phyloP scores from a whole-genome alignment of 2,797 vertebrate genomes.

The Smutsia gigantea region DNA sequence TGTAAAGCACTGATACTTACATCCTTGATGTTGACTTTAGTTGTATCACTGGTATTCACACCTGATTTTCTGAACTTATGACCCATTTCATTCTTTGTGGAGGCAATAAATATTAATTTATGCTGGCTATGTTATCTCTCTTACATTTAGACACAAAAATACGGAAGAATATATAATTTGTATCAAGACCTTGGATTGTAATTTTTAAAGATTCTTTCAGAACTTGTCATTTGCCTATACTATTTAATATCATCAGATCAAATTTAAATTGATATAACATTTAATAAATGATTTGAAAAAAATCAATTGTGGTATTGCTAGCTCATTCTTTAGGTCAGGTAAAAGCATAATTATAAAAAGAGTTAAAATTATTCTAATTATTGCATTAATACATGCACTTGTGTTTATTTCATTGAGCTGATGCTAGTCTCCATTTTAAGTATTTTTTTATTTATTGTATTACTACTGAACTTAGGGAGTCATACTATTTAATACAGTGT shows the following conservation, averaged over 20 bases:
- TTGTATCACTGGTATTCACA: neutral
- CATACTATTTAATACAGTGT: neutral
- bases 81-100: neutral
- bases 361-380: slow-evolving; percentile 17
- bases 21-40: neutral
- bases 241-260: slow-evolving; percentile 23
- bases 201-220: neutral
- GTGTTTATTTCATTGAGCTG: neutral
- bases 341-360: slow-evolving; percentile 25
- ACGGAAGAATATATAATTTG: neutral
- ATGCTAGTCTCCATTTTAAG: neutral
- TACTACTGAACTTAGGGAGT: neutral
- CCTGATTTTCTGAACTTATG: neutral
- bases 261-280: neutral
- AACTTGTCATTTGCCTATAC: neutral
- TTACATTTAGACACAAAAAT: neutral
- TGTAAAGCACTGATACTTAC: neutral
- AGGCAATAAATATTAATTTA: slow-evolving; percentile 9
- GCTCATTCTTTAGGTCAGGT: neutral
- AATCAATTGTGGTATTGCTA: neutral
- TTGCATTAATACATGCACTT: neutral
- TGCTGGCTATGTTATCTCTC: neutral
- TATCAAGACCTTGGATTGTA: neutral
- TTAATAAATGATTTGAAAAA: slow-evolving; percentile 28
- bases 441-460: neutral